Evolutionary conservation across 2,113 vertebrate species (phyloP).

Genomic region (Lampris incognitus): DNA sequence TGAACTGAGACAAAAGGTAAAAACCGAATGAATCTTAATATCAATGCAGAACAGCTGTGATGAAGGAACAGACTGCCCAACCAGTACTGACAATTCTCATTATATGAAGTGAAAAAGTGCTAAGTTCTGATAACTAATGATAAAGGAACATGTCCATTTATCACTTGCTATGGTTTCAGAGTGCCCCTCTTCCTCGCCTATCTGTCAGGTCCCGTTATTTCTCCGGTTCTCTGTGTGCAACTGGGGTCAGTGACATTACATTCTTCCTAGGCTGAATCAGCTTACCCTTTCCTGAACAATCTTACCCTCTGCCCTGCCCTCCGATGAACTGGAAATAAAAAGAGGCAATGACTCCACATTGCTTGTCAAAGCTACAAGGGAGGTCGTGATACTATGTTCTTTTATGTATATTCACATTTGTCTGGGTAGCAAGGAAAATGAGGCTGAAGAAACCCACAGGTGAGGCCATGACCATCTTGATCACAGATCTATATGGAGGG

Average conservation of each 20-base stretch:
- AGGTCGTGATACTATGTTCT: background rate
- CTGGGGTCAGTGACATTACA: conserved; percentile 41
- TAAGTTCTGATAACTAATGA: conserved; percentile 44
- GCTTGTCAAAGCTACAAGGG: background rate
- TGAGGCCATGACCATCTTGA: background rate
- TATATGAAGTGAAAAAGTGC: conserved; percentile 50
- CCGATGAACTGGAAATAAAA: background rate
- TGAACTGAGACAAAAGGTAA: background rate
- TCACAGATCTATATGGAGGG: too few relatives aligned
- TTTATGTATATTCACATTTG: background rate
- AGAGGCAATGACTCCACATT: conserved; percentile 25
- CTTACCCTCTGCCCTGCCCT: background rate
- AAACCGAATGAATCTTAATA: background rate
- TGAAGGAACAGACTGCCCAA: background rate
- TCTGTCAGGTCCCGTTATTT: conserved; percentile 48
- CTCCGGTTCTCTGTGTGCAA: conserved; percentile 41
- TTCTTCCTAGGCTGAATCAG: conserved; percentile 21
- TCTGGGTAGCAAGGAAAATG: background rate
- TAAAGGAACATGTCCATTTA: conserved; percentile 40
- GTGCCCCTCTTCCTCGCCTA: conserved; percentile 40
- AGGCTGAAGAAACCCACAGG: background rate
- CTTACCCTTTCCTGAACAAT: conserved; percentile 46
- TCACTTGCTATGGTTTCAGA: conserved; percentile 49
- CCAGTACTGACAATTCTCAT: conserved; percentile 27
- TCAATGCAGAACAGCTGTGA: conserved; percentile 9